Base-by-base conservation (phyloP, 2,888 invertebrate genomes). In the Sinotaia quadrata region DNA sequence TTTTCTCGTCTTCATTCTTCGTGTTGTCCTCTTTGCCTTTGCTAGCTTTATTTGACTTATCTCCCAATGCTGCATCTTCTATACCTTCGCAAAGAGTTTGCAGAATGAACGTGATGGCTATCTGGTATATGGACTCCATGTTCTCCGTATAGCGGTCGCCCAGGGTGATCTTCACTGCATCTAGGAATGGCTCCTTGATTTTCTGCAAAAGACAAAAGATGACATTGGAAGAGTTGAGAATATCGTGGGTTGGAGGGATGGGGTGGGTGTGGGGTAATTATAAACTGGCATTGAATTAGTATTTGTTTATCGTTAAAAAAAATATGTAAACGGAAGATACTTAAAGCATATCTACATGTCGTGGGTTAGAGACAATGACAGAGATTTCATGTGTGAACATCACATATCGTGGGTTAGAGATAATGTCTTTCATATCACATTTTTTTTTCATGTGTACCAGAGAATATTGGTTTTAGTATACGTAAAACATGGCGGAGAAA, bases 61-160 rank as follows among this genome's bases (percentile, higher is more conserved):
- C n/a, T n/a, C n/a, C n/a, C n/a, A n/a, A n/a, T n/a, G 34, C 8
- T 1, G 44, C 57, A 31, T 84, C 79, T 51, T 94, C 92, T 88
- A 91, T 95, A 10, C 95, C 95, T 75, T 92, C 92, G 61, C 94
- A 91, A 76, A 96, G 89, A 73, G 94, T 95, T 86, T 95, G 93
- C 82, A 96, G 91, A 80, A 96, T 94, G 85, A 95, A 94, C 86
- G 93, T 93, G 85, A 96, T 95, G 70, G 95, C 94, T 76, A 94
- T 61, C 47, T 59, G 93, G 91, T 96, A 96, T 84, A 96, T 95
- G 63, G 92, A 93, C 85, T 95, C 94, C 80, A 96, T 94, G 89
- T 95, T 95, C 63, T 94, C 94, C n/a, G 95, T 95, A 89, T 95
- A 96, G 75, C 96, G 91, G 79, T 96, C 96, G 10, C 94, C 95